Evolutionary conservation across 2,113 vertebrate genomes (phyloP).

Genomic region (Larimichthys polyactis): DNA sequence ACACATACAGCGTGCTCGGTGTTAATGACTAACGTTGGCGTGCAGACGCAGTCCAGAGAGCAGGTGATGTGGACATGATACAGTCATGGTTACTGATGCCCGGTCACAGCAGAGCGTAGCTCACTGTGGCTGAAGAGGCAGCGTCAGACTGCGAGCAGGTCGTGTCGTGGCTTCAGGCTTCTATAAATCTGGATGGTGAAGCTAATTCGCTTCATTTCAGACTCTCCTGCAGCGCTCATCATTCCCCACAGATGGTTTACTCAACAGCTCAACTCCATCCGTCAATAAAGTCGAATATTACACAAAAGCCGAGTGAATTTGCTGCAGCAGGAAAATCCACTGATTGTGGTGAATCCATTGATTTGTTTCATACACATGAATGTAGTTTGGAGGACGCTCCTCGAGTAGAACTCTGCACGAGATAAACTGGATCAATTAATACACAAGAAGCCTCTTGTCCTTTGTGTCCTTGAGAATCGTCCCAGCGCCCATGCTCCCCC

Average conservation of each 20-base stretch:
- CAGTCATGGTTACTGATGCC: not conserved
- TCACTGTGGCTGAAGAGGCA: not conserved
- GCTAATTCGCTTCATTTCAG: too few species aligned
- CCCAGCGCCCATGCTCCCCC: too few species aligned
- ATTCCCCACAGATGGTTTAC: not conserved
- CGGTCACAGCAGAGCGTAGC: too few species aligned
- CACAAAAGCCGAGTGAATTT: too few species aligned
- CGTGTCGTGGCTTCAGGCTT: not conserved
- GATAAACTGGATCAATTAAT: too few species aligned
- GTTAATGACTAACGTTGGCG: slow-evolving; percentile 1
- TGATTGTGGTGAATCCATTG: too few species aligned
- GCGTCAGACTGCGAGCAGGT: not conserved
- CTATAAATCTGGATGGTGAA: not conserved
- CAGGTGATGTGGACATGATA: not conserved
- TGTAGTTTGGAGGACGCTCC: too few species aligned
- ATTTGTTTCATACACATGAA: too few species aligned
- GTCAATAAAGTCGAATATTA: not conserved
- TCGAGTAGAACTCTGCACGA: too few species aligned
- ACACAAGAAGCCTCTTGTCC: too few species aligned
- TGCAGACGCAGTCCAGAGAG: slow-evolving; percentile 15
- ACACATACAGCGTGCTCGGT: not conserved
- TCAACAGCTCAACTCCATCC: not conserved
- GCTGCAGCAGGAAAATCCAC: too few species aligned
- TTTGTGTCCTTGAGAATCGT: too few species aligned
- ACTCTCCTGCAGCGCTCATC: not conserved